These are phyloP conservation scores for Lycocorax pyrrhopterus DNA, from an alignment of 2,113 vertebrate species.

Conservation along the genomic window DNA sequence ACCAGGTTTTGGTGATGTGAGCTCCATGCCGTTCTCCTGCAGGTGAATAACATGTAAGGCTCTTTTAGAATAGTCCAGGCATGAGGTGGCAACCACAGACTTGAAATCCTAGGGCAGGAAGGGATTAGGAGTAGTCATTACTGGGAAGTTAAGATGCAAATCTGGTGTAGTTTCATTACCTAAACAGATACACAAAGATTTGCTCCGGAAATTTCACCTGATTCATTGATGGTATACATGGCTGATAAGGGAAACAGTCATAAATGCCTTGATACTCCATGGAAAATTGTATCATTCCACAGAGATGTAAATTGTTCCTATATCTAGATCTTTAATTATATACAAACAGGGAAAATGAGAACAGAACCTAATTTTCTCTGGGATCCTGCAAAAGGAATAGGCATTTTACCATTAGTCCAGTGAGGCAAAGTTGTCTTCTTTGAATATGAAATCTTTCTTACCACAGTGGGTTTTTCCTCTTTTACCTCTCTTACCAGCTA, in stretches of 20 bases:
- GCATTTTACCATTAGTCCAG: background rate
- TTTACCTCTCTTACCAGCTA: background rate
- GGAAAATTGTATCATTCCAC: background rate
- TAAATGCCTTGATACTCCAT: background rate
- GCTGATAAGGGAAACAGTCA: background rate
- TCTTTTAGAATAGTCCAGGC: background rate
- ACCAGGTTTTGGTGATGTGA: constrained; percentile 37
- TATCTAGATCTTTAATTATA: background rate
- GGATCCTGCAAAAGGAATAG: background rate
- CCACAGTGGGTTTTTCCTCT: background rate
- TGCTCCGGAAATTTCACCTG: background rate
- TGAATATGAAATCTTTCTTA: background rate
- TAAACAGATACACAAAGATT: background rate
- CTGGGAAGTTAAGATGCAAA: background rate
- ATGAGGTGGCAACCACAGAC: background rate
- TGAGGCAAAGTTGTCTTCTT: background rate
- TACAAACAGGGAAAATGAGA: background rate
- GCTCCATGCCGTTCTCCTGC: background rate
- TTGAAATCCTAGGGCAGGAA: background rate
- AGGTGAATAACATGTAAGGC: background rate
- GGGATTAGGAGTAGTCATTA: background rate
- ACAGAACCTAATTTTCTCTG: background rate
- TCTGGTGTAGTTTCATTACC: background rate
- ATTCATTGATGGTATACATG: background rate
- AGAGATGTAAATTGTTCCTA: background rate